A percentile compares a stretch with the other conserved stretches of the same genome.
Evolutionary conservation across 2,888 invertebrate species (phyloP).

Genomic region (Polyommatus icarus): DNA sequence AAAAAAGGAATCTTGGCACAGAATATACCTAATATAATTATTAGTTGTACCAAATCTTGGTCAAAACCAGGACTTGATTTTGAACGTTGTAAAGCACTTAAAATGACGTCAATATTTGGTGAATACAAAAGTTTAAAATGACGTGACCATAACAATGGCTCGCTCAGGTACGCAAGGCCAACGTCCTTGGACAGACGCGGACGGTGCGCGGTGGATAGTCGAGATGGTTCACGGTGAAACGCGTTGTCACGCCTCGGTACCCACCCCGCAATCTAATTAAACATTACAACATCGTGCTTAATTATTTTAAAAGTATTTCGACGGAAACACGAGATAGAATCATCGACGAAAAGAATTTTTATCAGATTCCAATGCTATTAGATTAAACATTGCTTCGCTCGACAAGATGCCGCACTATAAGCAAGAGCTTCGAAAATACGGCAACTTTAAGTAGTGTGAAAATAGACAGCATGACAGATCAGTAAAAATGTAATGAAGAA

Average conservation of each 20-base stretch:
- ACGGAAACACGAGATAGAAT: background rate
- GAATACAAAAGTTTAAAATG: background rate
- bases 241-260: slow-evolving; percentile 23
- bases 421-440: background rate
- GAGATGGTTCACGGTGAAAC: slow-evolving; percentile 29
- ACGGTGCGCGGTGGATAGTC: background rate
- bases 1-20: background rate
- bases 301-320: slow-evolving; percentile 6
- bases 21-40: too few species aligned
- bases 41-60: too few species aligned
- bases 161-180: slow-evolving; percentile 21
- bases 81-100: background rate
- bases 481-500: background rate
- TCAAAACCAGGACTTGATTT: background rate
- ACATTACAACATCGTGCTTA: slow-evolving; percentile 21
- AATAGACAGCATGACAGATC: background rate
- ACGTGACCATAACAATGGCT: background rate
- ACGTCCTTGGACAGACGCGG: slow-evolving; percentile 23
- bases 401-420: background rate
- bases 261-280: slow-evolving; percentile 29
- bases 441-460: too few species aligned
- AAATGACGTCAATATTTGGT: background rate
- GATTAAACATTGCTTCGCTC: background rate
- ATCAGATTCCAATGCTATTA: too few species aligned
- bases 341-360: background rate